Evolutionary conservation across 1,140 invertebrate species (phyloP).

Genomic region (Bombus fervidus): DNA sequence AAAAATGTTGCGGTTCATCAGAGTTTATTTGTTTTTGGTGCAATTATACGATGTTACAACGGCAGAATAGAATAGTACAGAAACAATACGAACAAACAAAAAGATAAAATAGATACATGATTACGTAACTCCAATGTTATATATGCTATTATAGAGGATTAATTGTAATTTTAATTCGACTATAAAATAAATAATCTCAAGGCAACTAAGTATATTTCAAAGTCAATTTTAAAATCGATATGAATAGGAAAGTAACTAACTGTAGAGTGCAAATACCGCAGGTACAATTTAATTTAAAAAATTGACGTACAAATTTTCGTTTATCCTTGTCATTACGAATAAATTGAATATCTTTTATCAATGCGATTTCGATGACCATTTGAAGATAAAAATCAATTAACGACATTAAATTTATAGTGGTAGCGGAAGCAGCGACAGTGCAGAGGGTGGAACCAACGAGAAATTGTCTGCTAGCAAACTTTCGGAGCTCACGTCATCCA

Average conservation of each 20-base stretch:
- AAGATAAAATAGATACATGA: neutral
- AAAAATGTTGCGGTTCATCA: neutral
- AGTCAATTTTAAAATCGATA: neutral
- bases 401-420: constrained; percentile 70
- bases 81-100: neutral
- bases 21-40: neutral
- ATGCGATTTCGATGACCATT: neutral
- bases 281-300: neutral
- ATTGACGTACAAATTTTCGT: neutral
- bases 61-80: neutral
- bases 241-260: neutral
- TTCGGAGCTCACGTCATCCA: constrained; percentile 78
- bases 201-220: neutral
- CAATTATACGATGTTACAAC: neutral
- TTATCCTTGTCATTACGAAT: neutral
- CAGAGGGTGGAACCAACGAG: constrained; percentile 76
- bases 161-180: neutral
- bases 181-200: too few relatives aligned
- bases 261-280: neutral
- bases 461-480: constrained; percentile 80
- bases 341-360: neutral
- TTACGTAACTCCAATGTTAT: neutral
- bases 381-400: neutral
- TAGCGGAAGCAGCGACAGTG: constrained; percentile 80
- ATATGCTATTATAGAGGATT: neutral